These are phyloP conservation scores for Apocrypta bakeri DNA, from an alignment of 1,140 invertebrate species.

Conservation along the genomic window DNA sequence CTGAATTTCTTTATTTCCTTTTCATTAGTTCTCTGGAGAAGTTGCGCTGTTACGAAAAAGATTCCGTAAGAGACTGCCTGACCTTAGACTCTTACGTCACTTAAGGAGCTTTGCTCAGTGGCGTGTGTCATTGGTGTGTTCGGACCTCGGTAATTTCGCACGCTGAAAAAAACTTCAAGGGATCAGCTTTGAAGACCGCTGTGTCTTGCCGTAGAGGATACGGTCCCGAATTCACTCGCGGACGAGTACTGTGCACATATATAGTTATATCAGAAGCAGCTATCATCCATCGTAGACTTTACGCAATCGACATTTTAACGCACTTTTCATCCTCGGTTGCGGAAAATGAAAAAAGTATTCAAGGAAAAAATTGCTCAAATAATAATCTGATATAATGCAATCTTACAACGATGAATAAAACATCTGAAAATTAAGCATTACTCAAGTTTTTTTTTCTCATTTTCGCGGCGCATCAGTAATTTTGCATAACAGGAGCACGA, in stretches of 20 bases:
- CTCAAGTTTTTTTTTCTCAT: background rate
- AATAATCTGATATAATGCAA: conserved; percentile 1
- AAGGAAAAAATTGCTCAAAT: background rate
- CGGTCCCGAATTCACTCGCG: no score
- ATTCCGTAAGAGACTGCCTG: background rate
- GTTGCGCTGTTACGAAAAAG: no score
- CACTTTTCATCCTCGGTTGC: background rate
- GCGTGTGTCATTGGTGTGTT: no score
- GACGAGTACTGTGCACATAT: no score
- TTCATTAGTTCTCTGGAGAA: background rate
- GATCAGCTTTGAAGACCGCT: no score
- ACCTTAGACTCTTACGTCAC: conserved; percentile 15
- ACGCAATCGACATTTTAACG: background rate
- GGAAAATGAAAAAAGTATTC: conserved; percentile 11
- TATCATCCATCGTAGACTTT: background rate
- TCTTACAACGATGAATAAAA: background rate
- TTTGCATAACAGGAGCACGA: conserved; percentile 4
- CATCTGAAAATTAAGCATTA: conserved; percentile 5
- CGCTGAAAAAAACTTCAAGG: no score
- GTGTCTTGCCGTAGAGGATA: no score
- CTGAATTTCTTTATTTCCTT: conserved; percentile 12
- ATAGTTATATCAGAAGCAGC: no score
- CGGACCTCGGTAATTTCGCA: no score
- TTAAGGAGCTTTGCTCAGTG: background rate
- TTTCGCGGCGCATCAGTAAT: background rate